Evolutionary conservation across 2,113 vertebrate genomes (phyloP).

Genomic region (Mus spicilegus): DNA sequence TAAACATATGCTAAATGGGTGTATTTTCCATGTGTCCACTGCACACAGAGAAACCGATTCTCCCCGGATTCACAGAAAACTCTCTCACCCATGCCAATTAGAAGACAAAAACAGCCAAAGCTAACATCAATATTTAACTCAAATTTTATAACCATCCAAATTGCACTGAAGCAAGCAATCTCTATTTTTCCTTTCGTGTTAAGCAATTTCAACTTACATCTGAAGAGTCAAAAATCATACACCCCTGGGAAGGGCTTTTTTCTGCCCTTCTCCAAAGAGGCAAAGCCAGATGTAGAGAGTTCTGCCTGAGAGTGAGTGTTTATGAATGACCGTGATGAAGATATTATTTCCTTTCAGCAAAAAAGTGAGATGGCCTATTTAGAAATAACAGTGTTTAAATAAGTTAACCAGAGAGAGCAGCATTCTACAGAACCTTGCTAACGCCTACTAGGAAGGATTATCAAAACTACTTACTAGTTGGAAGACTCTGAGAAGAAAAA

Average conservation of each 20-base stretch:
- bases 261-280: background rate
- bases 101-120: slow-evolving; percentile 71
- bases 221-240: slow-evolving; percentile 61
- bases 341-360: slow-evolving; percentile 34
- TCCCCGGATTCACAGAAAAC: slow-evolving; percentile 69
- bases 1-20: slow-evolving; percentile 46
- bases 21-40: slow-evolving; percentile 46
- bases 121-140: slow-evolving; percentile 72
- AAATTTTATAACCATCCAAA: slow-evolving; percentile 71
- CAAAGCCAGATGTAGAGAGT: background rate
- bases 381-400: slow-evolving; percentile 45
- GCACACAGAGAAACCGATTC: slow-evolving; percentile 52
- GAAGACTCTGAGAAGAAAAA: background rate
- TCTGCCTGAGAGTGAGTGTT: background rate
- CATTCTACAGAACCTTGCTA: background rate
- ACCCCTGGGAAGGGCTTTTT: background rate
- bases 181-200: slow-evolving; percentile 71
- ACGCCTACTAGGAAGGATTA: background rate
- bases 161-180: slow-evolving; percentile 58
- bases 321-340: slow-evolving; percentile 14
- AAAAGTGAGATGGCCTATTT: slow-evolving; percentile 2
- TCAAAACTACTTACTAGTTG: slow-evolving; percentile 27
- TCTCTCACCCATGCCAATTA: slow-evolving; percentile 64
- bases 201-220: slow-evolving; percentile 47
- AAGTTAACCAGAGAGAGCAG: slow-evolving; percentile 29